Evolutionary conservation across 2,113 vertebrate genomes (phyloP).

Genomic region (Camarhynchus parvulus): DNA sequence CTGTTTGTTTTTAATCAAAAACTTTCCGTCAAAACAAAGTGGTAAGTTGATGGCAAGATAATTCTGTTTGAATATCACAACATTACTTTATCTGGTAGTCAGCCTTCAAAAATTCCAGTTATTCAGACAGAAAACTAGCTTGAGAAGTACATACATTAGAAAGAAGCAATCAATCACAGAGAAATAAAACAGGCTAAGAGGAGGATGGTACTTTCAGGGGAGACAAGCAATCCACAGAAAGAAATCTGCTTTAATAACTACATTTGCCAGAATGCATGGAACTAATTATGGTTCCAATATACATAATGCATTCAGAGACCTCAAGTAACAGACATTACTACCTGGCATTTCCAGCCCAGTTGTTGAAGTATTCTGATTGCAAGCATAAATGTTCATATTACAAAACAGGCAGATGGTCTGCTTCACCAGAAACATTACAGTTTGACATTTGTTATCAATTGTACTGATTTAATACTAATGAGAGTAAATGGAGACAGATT

Average conservation of each 20-base stretch:
- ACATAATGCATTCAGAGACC: neutral
- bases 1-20: neutral
- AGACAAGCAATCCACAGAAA: neutral
- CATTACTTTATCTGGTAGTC: neutral
- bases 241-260: neutral
- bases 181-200: neutral
- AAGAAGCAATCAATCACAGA: neutral
- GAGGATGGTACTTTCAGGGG: neutral
- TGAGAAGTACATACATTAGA: neutral
- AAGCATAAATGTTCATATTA: constrained; percentile 61
- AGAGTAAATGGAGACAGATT: constrained; percentile 68
- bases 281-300: constrained; percentile 5
- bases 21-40: neutral
- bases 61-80: neutral
- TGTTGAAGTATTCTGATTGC: constrained; percentile 23
- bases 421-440: constrained; percentile 70
- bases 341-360: constrained; percentile 34
- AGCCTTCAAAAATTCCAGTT: neutral
- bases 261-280: neutral
- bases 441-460: constrained; percentile 77
- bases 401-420: constrained; percentile 72
- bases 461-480: constrained; percentile 62
- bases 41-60: neutral
- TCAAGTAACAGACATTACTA: constrained; percentile 39
- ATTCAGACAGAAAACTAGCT: neutral